These are phyloP conservation scores for Rhagophthalmus giganteus DNA, from an alignment of 2,888 invertebrate genomes.

Conservation along the genomic window DNA sequence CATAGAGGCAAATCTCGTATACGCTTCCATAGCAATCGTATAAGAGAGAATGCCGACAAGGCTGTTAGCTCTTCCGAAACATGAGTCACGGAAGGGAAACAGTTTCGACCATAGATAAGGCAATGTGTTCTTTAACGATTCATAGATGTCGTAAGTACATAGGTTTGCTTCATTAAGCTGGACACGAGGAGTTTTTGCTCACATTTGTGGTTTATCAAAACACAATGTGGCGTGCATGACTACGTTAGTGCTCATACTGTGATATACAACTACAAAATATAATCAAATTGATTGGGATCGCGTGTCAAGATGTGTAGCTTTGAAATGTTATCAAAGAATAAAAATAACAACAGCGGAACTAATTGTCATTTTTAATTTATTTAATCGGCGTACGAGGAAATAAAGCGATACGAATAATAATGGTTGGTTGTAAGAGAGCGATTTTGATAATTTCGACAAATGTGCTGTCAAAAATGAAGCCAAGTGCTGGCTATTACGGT, in stretches of 20 bases:
- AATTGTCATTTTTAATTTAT: no score
- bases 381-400: no score
- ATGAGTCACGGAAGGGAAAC: not conserved
- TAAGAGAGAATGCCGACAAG: constrained; percentile 1
- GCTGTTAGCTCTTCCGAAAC: not conserved
- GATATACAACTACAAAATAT: constrained; percentile 28
- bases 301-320: constrained; percentile 9
- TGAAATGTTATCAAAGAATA: no score
- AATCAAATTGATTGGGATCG: constrained; percentile 22
- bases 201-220: constrained; percentile 45
- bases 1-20: constrained; percentile 7
- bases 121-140: constrained; percentile 52
- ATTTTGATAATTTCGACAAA: constrained; percentile 28
- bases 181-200: constrained; percentile 30
- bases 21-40: constrained; percentile 10
- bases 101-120: constrained; percentile 42
- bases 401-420: no score
- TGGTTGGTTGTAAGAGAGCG: no score
- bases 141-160: constrained; percentile 49
- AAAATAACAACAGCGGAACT: no score
- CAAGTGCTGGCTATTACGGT: constrained; percentile 23
- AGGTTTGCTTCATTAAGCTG: constrained; percentile 44
- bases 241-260: constrained; percentile 29
- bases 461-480: constrained; percentile 27
- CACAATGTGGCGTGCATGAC: constrained; percentile 26